These are phyloP conservation scores for Epsilonema sp. DNA, from an alignment of 2,888 invertebrate genomes.

Conservation along the genomic window DNA sequence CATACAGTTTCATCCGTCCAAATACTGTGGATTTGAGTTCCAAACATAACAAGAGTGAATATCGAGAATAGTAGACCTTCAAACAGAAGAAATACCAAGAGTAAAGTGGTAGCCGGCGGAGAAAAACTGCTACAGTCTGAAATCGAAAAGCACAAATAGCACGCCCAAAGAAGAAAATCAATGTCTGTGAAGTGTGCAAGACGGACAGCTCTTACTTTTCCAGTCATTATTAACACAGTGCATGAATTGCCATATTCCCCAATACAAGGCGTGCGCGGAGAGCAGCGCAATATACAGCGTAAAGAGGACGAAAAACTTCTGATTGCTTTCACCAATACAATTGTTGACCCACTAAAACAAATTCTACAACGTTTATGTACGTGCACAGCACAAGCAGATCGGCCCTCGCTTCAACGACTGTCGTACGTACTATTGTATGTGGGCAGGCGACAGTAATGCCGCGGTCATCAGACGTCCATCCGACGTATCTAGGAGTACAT, in stretches of 20 bases:
- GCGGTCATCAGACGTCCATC: no score
- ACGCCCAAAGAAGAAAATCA: background rate
- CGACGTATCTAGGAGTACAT: no score
- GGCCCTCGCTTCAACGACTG: background rate
- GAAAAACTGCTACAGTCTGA: slow-evolving; percentile 68
- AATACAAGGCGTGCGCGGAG: slow-evolving; percentile 72
- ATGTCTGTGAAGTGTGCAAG: background rate
- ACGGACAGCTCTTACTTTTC: slow-evolving; percentile 39
- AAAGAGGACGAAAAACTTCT: slow-evolving; percentile 95
- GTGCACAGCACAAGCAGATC: background rate
- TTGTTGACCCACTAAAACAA: slow-evolving; percentile 56
- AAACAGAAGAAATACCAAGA: slow-evolving; percentile 70
- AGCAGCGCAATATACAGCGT: slow-evolving; percentile 94
- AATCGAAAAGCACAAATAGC: no score
- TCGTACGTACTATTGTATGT: no score
- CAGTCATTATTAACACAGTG: slow-evolving; percentile 79
- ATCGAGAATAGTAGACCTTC: slow-evolving; percentile 88
- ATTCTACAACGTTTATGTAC: no score
- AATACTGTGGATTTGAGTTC: slow-evolving; percentile 84
- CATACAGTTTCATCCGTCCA: slow-evolving; percentile 90
- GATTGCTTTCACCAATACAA: slow-evolving; percentile 96
- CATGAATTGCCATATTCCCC: slow-evolving; percentile 78
- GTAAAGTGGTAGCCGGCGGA: slow-evolving; percentile 81
- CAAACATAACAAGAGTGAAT: slow-evolving; percentile 91
- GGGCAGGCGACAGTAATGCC: no score